Conservation (phyloP, 2,797 vertebrate species). For the Sebastiscus albofasciatus region DNA sequence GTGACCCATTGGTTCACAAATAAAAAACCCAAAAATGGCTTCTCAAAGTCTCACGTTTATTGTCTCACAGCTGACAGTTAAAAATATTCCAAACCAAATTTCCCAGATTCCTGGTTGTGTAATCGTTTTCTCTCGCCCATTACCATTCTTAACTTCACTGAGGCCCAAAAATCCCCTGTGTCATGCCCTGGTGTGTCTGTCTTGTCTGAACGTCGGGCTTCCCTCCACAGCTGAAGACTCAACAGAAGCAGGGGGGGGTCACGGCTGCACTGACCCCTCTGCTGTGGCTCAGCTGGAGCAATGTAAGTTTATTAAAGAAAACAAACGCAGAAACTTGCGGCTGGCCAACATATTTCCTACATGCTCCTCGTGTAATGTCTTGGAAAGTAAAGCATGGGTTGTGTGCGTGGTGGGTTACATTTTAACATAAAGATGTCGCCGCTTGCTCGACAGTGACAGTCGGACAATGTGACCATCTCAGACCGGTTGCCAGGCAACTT, state of each 20-base stretch:
- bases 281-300: slow-evolving; percentile 81
- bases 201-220: slow-evolving; percentile 44
- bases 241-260: slow-evolving; percentile 78
- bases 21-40: neutral
- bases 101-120: neutral
- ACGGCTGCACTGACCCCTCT: slow-evolving; percentile 73
- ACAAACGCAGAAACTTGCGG: slow-evolving; percentile 77
- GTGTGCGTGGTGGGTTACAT: neutral
- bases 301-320: slow-evolving; percentile 88
- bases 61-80: neutral
- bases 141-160: neutral
- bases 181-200: slow-evolving; percentile 35
- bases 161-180: slow-evolving; percentile 15
- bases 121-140: neutral
- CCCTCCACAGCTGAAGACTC: slow-evolving; percentile 67
- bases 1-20: neutral
- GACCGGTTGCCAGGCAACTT: neutral
- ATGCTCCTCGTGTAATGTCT: slow-evolving; percentile 48
- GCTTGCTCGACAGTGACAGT: slow-evolving; percentile 13
- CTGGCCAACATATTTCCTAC: slow-evolving; percentile 58
- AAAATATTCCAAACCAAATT: neutral
- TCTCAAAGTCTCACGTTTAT: neutral
- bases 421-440: slow-evolving; percentile 31
- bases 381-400: slow-evolving; percentile 27
- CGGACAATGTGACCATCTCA: neutral